Percentiles rank a stretch among this genome's conserved stretches.
Conservation (phyloP, 2,113 vertebrate genomes). For the Gadus chalcogrammus region DNA sequence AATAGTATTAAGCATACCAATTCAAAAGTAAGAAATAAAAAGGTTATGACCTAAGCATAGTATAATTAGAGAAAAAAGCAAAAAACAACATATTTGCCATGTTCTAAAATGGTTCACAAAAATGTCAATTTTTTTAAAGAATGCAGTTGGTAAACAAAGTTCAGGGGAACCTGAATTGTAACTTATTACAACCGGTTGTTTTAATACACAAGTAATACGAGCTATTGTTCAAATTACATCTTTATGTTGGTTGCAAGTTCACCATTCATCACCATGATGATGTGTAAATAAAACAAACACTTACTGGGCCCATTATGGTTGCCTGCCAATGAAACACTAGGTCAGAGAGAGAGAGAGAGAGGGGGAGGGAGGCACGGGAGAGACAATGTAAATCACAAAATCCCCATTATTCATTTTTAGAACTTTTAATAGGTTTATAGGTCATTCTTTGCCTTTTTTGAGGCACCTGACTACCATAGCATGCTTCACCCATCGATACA, state of each 20-base stretch:
- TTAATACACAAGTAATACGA: not conserved
- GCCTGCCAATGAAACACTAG: slow-evolving; percentile 73
- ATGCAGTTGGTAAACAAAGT: not conserved
- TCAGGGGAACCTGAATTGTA: not conserved
- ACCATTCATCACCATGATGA: not conserved
- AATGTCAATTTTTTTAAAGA: not conserved
- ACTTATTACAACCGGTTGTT: not conserved
- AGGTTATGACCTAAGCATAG: too few relatives aligned
- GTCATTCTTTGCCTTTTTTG: not conserved
- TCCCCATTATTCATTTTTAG: not conserved
- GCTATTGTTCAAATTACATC: not conserved
- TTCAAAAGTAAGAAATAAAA: too few relatives aligned
- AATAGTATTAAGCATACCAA: too few relatives aligned
- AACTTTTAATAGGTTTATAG: not conserved
- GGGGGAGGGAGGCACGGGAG: slow-evolving; percentile 17
- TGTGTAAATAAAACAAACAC: slow-evolving; percentile 11
- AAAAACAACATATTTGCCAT: too few relatives aligned
- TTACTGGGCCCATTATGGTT: slow-evolving; percentile 63
- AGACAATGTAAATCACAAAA: slow-evolving; percentile 2
- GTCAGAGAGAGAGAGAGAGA: slow-evolving; percentile 19
- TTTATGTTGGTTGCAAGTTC: not conserved
- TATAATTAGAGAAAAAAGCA: too few relatives aligned
- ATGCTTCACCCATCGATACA: not conserved
- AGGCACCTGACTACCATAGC: not conserved
- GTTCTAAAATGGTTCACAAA: not conserved